Evolutionary conservation across 1,140 invertebrate species (phyloP).

Genomic region (Pseudomyrmex sp.): DNA sequence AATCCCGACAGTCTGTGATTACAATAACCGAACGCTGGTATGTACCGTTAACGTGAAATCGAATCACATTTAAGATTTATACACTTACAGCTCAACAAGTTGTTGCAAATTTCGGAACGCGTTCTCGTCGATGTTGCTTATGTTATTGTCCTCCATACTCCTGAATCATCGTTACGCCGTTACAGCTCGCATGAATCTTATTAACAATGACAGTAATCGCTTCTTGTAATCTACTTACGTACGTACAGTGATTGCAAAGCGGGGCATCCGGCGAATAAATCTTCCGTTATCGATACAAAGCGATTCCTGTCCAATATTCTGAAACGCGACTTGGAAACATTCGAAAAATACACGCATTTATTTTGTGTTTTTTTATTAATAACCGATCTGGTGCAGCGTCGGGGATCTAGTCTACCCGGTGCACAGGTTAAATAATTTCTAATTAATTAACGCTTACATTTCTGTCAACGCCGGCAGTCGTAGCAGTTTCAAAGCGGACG

Average conservation of each 20-base stretch:
- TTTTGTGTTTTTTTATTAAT: slow-evolving; percentile 33
- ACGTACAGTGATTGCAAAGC: slow-evolving; percentile 70
- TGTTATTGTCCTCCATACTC: slow-evolving; percentile 83
- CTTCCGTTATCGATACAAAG: slow-evolving; percentile 76
- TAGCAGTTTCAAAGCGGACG: slow-evolving; percentile 82
- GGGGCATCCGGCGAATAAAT: slow-evolving; percentile 78
- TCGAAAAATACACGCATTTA: background rate
- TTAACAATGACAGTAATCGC: slow-evolving; percentile 60
- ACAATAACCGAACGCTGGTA: slow-evolving; percentile 8
- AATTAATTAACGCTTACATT: slow-evolving; percentile 83
- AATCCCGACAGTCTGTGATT: slow-evolving; percentile 2
- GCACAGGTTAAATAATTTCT: no score
- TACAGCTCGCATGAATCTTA: slow-evolving; percentile 65
- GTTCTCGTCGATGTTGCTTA: slow-evolving; percentile 82
- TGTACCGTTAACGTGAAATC: slow-evolving; percentile 32
- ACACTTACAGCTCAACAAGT: slow-evolving; percentile 86
- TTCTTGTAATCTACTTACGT: slow-evolving; percentile 61
- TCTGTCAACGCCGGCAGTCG: slow-evolving; percentile 83
- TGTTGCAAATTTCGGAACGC: slow-evolving; percentile 83
- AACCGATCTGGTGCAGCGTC: slow-evolving; percentile 23
- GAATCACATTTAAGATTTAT: slow-evolving; percentile 45
- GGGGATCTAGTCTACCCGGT: no score
- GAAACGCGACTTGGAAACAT: slow-evolving; percentile 53
- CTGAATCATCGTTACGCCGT: slow-evolving; percentile 79
- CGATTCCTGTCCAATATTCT: slow-evolving; percentile 79